A percentile compares a stretch with the other conserved stretches of the same genome.
These are phyloP conservation scores for Phymatocera aterrima DNA, from an alignment of 2,888 invertebrate genomes.

Conservation along the genomic window DNA sequence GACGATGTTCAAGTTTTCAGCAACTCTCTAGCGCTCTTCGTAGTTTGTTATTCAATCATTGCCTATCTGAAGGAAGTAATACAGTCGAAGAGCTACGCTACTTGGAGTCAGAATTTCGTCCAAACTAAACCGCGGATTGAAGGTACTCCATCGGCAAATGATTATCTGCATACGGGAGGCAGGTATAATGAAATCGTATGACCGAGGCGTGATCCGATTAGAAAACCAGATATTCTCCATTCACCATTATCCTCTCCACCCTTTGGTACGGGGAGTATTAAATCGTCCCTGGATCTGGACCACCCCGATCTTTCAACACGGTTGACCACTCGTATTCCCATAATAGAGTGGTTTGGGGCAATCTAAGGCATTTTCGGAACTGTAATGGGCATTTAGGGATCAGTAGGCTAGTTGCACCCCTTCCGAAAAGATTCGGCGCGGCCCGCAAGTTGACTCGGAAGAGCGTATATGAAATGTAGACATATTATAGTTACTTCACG, in stretches of 20 bases:
- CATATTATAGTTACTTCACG: background rate
- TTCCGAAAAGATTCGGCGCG: background rate
- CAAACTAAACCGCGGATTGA: too few species aligned
- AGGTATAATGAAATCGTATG: background rate
- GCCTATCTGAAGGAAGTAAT: background rate
- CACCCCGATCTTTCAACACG: conserved; percentile 25
- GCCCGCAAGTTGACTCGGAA: background rate
- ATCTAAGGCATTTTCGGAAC: conserved; percentile 25
- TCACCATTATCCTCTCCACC: conserved; percentile 19
- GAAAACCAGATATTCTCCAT: background rate
- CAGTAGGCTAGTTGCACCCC: background rate
- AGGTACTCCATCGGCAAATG: background rate
- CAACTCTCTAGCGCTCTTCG: background rate
- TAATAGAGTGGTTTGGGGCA: conserved; percentile 34
- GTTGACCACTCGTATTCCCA: conserved; percentile 41
- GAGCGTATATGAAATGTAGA: conserved; percentile 3
- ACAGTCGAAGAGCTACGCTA: too few species aligned
- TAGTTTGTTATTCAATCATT: background rate
- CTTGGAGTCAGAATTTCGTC: background rate
- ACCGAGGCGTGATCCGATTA: conserved; percentile 15
- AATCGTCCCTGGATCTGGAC: background rate
- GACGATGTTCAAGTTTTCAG: conserved; percentile 17
- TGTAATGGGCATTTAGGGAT: background rate
- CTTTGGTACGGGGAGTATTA: background rate
- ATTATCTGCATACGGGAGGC: background rate